Evolutionary conservation across 2,113 vertebrate species (phyloP).

Genomic region (Ptychochromis oligacanthus): DNA sequence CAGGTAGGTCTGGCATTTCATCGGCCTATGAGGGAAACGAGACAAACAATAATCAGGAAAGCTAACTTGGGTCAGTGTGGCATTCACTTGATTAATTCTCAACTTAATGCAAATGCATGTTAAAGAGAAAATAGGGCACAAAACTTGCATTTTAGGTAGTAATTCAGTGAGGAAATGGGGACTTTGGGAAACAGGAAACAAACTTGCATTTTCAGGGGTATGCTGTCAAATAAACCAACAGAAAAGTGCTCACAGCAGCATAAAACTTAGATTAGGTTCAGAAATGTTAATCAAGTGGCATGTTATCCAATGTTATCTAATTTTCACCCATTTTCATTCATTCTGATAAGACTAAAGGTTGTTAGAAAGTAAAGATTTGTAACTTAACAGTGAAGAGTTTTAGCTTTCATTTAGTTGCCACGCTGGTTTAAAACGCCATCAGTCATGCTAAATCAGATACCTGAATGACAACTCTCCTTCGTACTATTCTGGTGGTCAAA

Average conservation of each 20-base stretch:
- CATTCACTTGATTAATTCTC: not conserved
- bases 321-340: not conserved
- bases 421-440: constrained; percentile 24
- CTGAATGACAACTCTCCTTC: constrained; percentile 93
- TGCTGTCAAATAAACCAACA: constrained; percentile 37
- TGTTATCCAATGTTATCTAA: not conserved
- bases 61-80: not conserved
- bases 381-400: not conserved
- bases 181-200: constrained; percentile 16
- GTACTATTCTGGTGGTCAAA: constrained; percentile 91
- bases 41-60: constrained; percentile 19
- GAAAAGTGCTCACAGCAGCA: constrained; percentile 26
- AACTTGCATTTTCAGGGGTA: constrained; percentile 42
- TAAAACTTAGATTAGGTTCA: constrained; percentile 27
- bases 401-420: constrained; percentile 36
- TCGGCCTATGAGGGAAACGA: constrained; percentile 80
- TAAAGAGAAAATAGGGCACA: not conserved
- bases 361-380: constrained; percentile 17
- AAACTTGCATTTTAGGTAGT: not conserved
- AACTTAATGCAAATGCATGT: not conserved
- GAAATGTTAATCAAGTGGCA: constrained; percentile 43
- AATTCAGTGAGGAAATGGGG: constrained; percentile 19
- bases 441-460: constrained; percentile 77
- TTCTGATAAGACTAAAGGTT: not conserved
- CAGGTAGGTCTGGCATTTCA: constrained; percentile 85